phyloP scores from a whole-genome alignment of 1,140 invertebrate genomes.

The Spodoptera frugiperda region DNA sequence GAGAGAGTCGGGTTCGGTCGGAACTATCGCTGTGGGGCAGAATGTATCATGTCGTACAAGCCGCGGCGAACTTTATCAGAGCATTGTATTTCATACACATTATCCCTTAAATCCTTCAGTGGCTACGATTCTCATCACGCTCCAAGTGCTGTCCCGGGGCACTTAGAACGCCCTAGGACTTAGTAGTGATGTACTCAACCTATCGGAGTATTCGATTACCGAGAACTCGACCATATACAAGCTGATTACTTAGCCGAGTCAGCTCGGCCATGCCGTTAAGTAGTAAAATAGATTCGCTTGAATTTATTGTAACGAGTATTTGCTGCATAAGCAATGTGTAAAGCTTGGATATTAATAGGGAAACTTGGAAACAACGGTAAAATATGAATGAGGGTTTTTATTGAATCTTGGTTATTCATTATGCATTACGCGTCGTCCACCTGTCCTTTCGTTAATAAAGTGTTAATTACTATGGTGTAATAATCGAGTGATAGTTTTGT shows the following conservation, averaged over 20 bases:
- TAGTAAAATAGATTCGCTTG: conserved; percentile 6
- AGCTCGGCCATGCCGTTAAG: conserved; percentile 27
- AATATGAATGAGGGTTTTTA: not conserved
- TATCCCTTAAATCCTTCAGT: conserved; percentile 45
- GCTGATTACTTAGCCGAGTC: conserved; percentile 42
- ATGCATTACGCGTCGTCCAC: not conserved
- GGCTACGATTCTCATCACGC: conserved; percentile 49
- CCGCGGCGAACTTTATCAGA: conserved; percentile 19
- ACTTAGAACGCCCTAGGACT: conserved; percentile 46
- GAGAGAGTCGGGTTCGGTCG: not conserved
- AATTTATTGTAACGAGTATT: conserved; percentile 42
- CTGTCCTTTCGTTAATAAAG: conserved; percentile 1
- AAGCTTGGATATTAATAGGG: conserved; percentile 16
- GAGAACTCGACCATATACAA: conserved; percentile 42
- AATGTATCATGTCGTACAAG: conserved; percentile 14
- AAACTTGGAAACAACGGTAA: not conserved
- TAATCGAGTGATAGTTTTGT: conserved; percentile 19
- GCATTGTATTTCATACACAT: conserved; percentile 43
- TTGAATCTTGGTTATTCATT: conserved; percentile 3
- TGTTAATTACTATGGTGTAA: conserved; percentile 27
- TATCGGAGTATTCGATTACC: conserved; percentile 45
- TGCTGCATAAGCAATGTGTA: conserved; percentile 10
- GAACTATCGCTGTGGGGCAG: conserved; percentile 9
- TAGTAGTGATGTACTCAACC: conserved; percentile 39
- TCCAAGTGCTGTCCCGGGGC: conserved; percentile 31